phyloP scores from a whole-genome alignment of 1,140 invertebrate genomes.

The Belonocnema kinseyi region DNA sequence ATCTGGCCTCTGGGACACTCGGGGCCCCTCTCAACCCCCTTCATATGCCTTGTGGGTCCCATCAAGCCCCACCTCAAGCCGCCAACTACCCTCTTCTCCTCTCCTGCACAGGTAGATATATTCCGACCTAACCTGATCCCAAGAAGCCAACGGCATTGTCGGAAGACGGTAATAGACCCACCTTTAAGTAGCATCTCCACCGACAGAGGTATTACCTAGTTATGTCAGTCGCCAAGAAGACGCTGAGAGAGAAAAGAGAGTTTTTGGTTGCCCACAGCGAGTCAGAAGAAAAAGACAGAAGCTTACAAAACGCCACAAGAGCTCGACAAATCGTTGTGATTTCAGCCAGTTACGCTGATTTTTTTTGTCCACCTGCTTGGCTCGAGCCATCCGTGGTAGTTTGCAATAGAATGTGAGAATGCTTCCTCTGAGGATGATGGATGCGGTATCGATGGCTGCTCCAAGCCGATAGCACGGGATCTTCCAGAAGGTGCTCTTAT shows the following conservation, averaged over 20 bases:
- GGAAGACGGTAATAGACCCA: slow-evolving; percentile 53
- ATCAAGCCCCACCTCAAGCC: slow-evolving; percentile 42
- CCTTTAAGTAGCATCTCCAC: slow-evolving; percentile 43
- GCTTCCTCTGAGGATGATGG: background rate
- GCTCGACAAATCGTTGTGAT: slow-evolving; percentile 35
- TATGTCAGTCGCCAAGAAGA: slow-evolving; percentile 34
- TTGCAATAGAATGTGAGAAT: slow-evolving; percentile 17
- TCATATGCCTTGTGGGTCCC: slow-evolving; percentile 51
- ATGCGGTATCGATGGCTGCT: background rate
- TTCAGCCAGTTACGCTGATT: slow-evolving; percentile 24
- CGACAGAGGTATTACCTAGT: slow-evolving; percentile 40
- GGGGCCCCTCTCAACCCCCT: slow-evolving; percentile 44
- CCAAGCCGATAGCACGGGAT: background rate
- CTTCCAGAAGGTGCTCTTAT: background rate
- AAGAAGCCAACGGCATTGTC: slow-evolving; percentile 59
- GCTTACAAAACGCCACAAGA: slow-evolving; percentile 1
- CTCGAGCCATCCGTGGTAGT: slow-evolving; percentile 24
- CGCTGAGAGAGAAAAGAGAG: slow-evolving; percentile 35
- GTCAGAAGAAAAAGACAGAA: background rate
- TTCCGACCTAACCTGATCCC: slow-evolving; percentile 53
- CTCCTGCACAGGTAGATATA: slow-evolving; percentile 56
- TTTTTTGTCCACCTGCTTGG: slow-evolving; percentile 32
- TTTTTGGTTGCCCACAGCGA: background rate
- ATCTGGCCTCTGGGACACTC: slow-evolving; percentile 72
- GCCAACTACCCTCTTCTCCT: slow-evolving; percentile 32